Base-by-base conservation (phyloP, 1,140 invertebrate species). In the Cataglyphis hispanica region DNA sequence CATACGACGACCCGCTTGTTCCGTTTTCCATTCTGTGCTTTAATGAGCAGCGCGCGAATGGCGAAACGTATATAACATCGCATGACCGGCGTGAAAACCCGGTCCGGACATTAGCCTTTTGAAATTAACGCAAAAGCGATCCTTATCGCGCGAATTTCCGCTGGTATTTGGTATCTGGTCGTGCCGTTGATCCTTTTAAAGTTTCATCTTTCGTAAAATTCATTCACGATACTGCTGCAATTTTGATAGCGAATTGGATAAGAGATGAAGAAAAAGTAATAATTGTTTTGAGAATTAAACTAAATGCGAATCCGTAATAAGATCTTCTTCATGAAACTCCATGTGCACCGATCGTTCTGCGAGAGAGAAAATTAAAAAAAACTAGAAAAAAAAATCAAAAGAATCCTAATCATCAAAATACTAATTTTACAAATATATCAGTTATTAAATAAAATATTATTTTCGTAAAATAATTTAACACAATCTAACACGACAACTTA, bases 1-100 rank as follows among this genome's bases (percentile, higher is more conserved):
- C 86, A 87, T 89, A 89, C 69, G 76, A 77, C 70, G 86, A 85
- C 56, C 63, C 81, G 50, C 56, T 53, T 25, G 61, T 64, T 16
- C 50, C 80, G 19, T 46, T 86, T 77, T 50, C 61, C 46, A 69
- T 58, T 37, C 61, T 37, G 43, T 63, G 46, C 61, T 43, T 46
- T 27, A 31, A 78, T 58, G 77, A 81, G 60, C 34, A 40, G 16
- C 67, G 10, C 31, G 6, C 31, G 31, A 70, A 61, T 56, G 27
- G 27, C 43, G 27, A 10, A 50, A 70, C 61, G 43, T 66, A 70
- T 66, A 70, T 56, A 60, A 70, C 56, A 46, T 70, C 22, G 37
- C 5, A 3, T 13, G 46, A 50, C 46, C 22, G 10, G 16, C 74
- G 61, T 31, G 75, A 88, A 86, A 88, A 78, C 72, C 81, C 22